Percentiles rank a stretch among this genome's conserved stretches.
phyloP scores from a whole-genome alignment of 64 coral and sea anemone genomes.

The Pocillopora damicornis region DNA sequence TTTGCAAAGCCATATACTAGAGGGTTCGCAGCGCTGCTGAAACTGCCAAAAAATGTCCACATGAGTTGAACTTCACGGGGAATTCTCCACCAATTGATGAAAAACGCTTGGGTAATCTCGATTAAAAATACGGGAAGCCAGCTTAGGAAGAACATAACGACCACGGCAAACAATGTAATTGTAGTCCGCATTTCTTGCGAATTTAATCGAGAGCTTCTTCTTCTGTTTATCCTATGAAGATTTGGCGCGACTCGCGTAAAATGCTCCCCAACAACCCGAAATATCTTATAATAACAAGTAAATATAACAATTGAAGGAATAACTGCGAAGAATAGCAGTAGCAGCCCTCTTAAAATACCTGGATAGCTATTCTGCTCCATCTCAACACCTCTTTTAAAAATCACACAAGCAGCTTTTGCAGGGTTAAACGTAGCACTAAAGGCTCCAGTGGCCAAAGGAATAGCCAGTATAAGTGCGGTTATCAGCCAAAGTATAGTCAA shows the following conservation, averaged over 20 bases:
- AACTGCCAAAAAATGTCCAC: slow-evolving; percentile 60
- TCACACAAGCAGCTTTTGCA: slow-evolving; percentile 55
- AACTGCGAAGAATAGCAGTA: slow-evolving; percentile 27
- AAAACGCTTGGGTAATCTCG: slow-evolving; percentile 35
- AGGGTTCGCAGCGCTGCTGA: slow-evolving; percentile 44
- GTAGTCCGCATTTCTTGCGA: slow-evolving; percentile 49
- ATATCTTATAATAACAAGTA: slow-evolving; percentile 58
- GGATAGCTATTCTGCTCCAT: slow-evolving; percentile 11
- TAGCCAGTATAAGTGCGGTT: slow-evolving; percentile 21
- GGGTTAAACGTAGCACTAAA: slow-evolving; percentile 36
- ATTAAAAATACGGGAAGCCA: slow-evolving; percentile 55
- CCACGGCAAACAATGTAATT: slow-evolving; percentile 46
- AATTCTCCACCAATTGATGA: slow-evolving; percentile 26
- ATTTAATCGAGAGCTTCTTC: neutral
- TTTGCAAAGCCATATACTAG: slow-evolving; percentile 52
- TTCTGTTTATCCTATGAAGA: neutral
- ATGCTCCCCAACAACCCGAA: slow-evolving; percentile 40
- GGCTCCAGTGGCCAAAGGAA: neutral
- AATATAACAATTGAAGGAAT: slow-evolving; percentile 43
- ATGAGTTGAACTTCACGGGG: slow-evolving; percentile 51
- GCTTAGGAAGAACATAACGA: slow-evolving; percentile 43
- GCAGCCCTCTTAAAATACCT: slow-evolving; percentile 8
- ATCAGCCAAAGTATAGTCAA: slow-evolving; percentile 21
- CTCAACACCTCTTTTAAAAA: slow-evolving; percentile 22
- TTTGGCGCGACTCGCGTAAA: slow-evolving; percentile 23